Conservation (phyloP, 2,888 invertebrate genomes). For the Ophioninae sp. region DNA sequence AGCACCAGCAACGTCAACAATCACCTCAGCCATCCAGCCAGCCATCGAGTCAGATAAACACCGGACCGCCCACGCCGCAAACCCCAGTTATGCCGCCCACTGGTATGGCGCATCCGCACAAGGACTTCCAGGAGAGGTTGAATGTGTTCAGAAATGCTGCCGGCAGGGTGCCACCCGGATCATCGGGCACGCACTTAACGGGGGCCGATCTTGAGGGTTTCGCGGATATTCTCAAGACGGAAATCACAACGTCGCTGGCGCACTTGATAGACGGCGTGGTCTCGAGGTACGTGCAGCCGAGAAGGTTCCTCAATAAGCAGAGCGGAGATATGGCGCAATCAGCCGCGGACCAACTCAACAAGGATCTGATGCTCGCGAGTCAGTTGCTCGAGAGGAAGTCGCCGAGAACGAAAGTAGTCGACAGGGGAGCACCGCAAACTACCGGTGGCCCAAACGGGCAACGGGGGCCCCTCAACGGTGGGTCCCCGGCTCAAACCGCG, state of each 20-base stretch:
- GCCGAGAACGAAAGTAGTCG: slow-evolving; percentile 89
- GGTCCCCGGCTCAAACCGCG: slow-evolving; percentile 81
- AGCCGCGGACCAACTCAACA: slow-evolving; percentile 92
- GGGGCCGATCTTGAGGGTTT: slow-evolving; percentile 93
- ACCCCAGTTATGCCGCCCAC: slow-evolving; percentile 79
- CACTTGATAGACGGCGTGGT: slow-evolving; percentile 94
- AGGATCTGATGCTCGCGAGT: slow-evolving; percentile 91
- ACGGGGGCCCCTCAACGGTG: slow-evolving; percentile 80
- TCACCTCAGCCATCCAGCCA: slow-evolving; percentile 80
- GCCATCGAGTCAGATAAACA: slow-evolving; percentile 76
- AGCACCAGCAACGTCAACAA: slow-evolving; percentile 76
- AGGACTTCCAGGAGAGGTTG: slow-evolving; percentile 89
- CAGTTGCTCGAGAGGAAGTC: slow-evolving; percentile 92
- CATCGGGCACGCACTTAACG: slow-evolving; percentile 85
- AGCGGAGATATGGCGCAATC: slow-evolving; percentile 90
- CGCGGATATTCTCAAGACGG: slow-evolving; percentile 94
- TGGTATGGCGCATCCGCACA: slow-evolving; percentile 82
- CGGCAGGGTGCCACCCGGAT: slow-evolving; percentile 83
- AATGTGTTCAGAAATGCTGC: slow-evolving; percentile 88
- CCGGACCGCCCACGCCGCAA: slow-evolving; percentile 77
- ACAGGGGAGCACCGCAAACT: slow-evolving; percentile 83
- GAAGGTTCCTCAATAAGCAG: slow-evolving; percentile 89
- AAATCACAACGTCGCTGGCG: slow-evolving; percentile 92
- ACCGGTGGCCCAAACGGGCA: slow-evolving; percentile 80
- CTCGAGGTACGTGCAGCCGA: slow-evolving; percentile 91